Base-by-base conservation (phyloP, 2,797 vertebrate species). In the Dipus sagitta region DNA sequence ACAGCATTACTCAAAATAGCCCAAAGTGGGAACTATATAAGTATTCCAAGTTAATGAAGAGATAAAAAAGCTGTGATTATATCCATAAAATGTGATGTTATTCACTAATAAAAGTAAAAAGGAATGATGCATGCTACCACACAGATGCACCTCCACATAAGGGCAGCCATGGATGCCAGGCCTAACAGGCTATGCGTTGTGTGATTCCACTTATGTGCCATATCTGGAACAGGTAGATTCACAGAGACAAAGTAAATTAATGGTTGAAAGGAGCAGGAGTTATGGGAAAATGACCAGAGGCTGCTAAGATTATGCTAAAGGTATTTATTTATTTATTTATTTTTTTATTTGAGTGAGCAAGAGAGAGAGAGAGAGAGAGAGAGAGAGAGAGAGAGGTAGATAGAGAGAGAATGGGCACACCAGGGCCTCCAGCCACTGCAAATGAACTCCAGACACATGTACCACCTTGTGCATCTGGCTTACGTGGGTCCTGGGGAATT, bases 21-120 rank as follows among this genome's bases (percentile, higher is more conserved):
- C n/a, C 13, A 47, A 86, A 60, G 20, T 85, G 8, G 32, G 68
- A 90, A 74, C 18, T 67, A 91, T 6, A 6, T 26, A 91, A 74
- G 71, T 64, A 58, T 58, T 58, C 54, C 54, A 58, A 58, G n/a
- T 2, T 70, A 26, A 52, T 58, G 24, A 80, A 81, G 28, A 52
- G n/a, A 68, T 77, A 88, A 70, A 86, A 23, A 70, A 91, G 91
- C 58, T 9, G n/a, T 72, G 24, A 54, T 42, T 58, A 58, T 77
- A 60, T 42, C 11, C 54, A 88, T 24, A 90, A 15, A 67, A 32
- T 0, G 1, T 42, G 47, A 28, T 60, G 78, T 38, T 30, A 76
- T 65, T 96, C 21, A 64, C 47, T 11, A 47, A 77, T 28, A 42
- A 81, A 70, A 88, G 77, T 38, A 23, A 64, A 81, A 93, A 67